Evolutionary conservation across 2,113 vertebrate species (phyloP).

Genomic region (Erythrocebus patas): DNA sequence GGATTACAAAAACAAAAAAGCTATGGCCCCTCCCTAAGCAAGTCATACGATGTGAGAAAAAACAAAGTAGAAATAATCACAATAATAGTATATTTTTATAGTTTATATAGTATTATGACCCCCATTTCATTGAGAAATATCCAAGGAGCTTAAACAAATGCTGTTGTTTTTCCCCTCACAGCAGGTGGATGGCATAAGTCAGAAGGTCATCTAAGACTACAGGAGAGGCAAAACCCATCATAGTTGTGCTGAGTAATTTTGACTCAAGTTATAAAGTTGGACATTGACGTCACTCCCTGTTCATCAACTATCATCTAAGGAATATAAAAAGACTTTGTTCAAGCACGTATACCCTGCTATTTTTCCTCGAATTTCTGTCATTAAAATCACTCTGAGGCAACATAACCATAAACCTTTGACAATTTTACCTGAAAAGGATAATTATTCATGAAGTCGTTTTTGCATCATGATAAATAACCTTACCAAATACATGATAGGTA

Average conservation of each 20-base stretch:
- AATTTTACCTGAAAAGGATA: not conserved
- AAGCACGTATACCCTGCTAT: not conserved
- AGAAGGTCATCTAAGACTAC: not conserved
- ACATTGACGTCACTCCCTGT: not conserved
- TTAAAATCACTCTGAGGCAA: not conserved
- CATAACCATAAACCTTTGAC: not conserved
- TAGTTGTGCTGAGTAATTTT: not conserved
- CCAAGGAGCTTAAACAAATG: not conserved
- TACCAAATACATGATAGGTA: not conserved
- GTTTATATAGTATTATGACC: not conserved
- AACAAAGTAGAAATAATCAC: not conserved
- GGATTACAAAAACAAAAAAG: not conserved
- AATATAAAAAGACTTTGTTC: not conserved
- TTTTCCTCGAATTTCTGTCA: constrained; percentile 9
- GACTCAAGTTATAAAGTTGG: not conserved
- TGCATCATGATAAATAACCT: not conserved
- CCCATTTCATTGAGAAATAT: not conserved
- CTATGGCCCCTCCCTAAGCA: not conserved
- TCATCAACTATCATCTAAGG: not conserved
- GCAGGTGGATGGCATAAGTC: not conserved
- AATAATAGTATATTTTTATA: not conserved
- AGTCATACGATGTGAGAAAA: not conserved
- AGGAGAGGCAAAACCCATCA: not conserved
- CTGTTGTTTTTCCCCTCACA: not conserved
- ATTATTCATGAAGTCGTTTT: not conserved